phyloP scores from a whole-genome alignment of 2,797 vertebrate species.

The Anniella stebbinsi region DNA sequence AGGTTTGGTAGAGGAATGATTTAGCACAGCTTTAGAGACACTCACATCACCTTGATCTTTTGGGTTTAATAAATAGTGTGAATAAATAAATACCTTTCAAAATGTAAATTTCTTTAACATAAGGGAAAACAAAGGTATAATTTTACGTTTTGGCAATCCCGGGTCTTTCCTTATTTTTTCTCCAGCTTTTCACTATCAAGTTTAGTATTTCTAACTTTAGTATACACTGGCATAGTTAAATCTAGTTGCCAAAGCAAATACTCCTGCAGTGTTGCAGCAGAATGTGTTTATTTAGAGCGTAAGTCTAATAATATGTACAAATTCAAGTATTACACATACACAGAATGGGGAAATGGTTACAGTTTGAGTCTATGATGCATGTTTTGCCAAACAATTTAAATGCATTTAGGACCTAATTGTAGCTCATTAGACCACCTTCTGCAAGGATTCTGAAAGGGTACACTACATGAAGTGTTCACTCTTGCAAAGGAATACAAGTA shows the following conservation, averaged over 20 bases:
- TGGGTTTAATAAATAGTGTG: neutral
- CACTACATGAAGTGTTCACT: conserved; percentile 47
- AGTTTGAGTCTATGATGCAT: neutral
- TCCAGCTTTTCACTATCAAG: neutral
- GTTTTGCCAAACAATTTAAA: neutral
- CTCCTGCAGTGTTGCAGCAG: neutral
- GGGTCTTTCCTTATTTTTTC: neutral
- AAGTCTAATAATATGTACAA: neutral
- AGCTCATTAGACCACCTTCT: neutral
- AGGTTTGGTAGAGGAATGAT: neutral
- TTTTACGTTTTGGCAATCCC: neutral
- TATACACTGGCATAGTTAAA: neutral
- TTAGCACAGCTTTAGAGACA: neutral
- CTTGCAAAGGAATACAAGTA: conserved; percentile 14
- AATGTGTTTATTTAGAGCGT: no score
- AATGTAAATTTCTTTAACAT: neutral
- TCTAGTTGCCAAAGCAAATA: neutral
- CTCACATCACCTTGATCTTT: neutral
- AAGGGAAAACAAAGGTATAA: neutral
- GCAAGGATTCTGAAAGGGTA: neutral
- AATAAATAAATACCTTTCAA: neutral
- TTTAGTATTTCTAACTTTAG: neutral
- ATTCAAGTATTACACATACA: neutral
- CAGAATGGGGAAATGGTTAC: neutral
- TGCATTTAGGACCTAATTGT: conserved; percentile 43